Base-by-base conservation (phyloP, 2,113 vertebrate genomes). In the Antennarius striatus region DNA sequence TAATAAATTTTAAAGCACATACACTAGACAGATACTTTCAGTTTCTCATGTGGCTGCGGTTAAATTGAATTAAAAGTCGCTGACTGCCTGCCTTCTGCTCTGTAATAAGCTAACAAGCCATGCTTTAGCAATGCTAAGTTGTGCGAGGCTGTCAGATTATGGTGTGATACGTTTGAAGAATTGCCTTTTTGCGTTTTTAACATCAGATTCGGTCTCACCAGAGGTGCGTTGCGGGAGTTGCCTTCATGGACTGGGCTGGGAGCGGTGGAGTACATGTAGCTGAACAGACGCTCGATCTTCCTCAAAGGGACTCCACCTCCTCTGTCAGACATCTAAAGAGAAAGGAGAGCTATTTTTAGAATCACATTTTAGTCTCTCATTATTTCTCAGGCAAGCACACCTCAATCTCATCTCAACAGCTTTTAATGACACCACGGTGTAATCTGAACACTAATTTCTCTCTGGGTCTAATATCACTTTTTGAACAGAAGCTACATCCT, bases 191-290 rank as follows among this genome's bases (percentile, higher is more conserved):
- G 12, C 8, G 3, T n/a, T 48, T 6, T n/a, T 3, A n/a, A 46
- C 0, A n/a, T 15, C 30, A 14, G 36, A 4, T 50, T 32, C 0
- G 14, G 3, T 48, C 90, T 95, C 91, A 99, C 98, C 92, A 99
- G 88, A 28, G 98, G 96, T 6, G 97, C 94, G 4, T 97, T 95
- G 39, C 95, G 92, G 13, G 83, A 88, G 58, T 93, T 94, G 73
- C 96, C 94, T 65, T 86, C 66, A 0, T 85, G 80, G 30, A 93
- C 91, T 0, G 98, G 98, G 5, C 90, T 95, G 1, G 98, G 98
- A 11, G 98, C 97, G 0, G 98, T 99, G 72, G 97, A 95, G 86
- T 99, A 99, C 77, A 93, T 98, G 82, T 99, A 99, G 89, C 96
- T 99, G 10, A 99, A 99, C 3, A 99, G 94, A 12, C 72, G 93